phyloP scores from a whole-genome alignment of 2,888 invertebrate species.

The Melinaea menophilus region DNA sequence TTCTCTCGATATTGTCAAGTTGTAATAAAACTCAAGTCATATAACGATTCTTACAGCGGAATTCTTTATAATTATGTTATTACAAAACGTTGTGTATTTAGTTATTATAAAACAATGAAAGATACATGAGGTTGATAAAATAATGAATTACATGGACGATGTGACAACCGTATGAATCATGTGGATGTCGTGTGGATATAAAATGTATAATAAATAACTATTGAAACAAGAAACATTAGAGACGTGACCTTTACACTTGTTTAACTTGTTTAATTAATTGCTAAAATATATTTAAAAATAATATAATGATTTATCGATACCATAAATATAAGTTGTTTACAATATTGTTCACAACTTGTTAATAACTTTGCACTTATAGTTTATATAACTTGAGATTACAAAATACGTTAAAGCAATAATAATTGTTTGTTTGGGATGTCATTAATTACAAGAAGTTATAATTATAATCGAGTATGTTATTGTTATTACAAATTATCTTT shows the following conservation, averaged over 20 bases:
- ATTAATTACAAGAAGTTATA: no score
- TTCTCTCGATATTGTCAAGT: conserved; percentile 35
- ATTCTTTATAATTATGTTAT: neutral
- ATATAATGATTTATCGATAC: no score
- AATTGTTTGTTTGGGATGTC: no score
- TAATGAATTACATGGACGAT: neutral
- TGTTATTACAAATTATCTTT: conserved; percentile 10
- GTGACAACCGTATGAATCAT: neutral
- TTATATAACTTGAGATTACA: no score
- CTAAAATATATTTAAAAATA: no score
- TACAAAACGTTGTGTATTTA: neutral
- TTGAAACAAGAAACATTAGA: neutral
- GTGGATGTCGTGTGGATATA: neutral
- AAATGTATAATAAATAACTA: neutral
- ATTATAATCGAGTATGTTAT: no score
- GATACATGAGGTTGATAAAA: conserved; percentile 1
- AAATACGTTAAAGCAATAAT: no score
- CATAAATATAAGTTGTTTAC: no score
- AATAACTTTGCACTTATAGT: no score
- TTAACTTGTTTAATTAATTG: no score
- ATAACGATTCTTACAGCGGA: conserved; percentile 9
- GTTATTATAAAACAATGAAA: conserved; percentile 3
- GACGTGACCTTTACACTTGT: no score
- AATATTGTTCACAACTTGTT: no score
- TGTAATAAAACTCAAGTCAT: conserved; percentile 24